Conservation (phyloP, 2,797 vertebrate species). For the Enteromius radiatus region DNA sequence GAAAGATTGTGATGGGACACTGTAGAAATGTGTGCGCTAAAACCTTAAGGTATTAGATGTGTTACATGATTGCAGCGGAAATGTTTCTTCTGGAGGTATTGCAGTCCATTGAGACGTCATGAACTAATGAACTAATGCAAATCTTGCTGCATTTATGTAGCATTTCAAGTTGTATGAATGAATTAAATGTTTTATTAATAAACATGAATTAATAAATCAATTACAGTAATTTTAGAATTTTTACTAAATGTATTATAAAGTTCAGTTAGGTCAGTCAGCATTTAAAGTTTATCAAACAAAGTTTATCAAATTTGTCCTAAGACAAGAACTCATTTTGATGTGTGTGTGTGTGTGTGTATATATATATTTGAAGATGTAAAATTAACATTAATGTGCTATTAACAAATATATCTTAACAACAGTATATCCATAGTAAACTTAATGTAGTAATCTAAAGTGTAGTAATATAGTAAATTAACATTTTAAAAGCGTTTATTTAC, state of each 20-base stretch:
- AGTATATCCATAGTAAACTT: background rate
- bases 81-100: background rate
- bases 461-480: background rate
- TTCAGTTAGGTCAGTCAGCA: background rate
- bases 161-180: background rate
- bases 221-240: background rate
- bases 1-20: constrained; percentile 54
- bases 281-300: too few species aligned
- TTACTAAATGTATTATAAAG: background rate
- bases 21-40: constrained; percentile 11
- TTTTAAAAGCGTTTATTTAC: background rate
- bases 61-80: background rate
- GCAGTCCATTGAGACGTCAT: background rate
- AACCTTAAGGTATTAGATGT: background rate
- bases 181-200: background rate
- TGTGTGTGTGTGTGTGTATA: too few species aligned
- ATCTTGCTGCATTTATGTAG: background rate
- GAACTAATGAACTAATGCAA: background rate
- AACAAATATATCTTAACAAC: background rate
- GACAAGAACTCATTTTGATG: too few species aligned
- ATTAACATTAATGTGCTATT: background rate
- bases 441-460: background rate
- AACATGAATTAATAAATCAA: background rate
- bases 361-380: background rate
- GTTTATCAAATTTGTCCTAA: too few species aligned